Evolutionary conservation across 2,113 vertebrate species (phyloP), one percentile per base, ranked within the genome.

Genomic region (Trichomycterus rosablanca): DNA sequence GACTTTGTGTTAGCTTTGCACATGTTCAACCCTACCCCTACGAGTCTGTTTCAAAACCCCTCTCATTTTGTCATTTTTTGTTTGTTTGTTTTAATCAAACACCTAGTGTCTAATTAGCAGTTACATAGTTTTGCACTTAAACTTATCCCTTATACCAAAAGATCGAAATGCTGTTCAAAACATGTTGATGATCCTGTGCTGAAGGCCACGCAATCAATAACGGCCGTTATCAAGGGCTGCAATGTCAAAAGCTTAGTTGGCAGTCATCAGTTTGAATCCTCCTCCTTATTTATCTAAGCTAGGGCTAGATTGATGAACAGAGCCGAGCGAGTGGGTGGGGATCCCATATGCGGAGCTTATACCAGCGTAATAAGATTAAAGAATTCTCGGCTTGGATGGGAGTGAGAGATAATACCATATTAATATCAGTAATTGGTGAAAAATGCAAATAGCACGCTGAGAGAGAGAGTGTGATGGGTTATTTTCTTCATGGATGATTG

Each of bases 221-320:
- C 5, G 11, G 37, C 19, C 34, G 48, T 14, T 54, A 20, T 45
- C 43, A 44, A 43, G 26, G 18, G 15, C 45, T 45, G 2, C n/a
- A 44, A 28, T 42, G 28, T 52, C 26, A 22, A 3, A 54, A 26
- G 15, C 44, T 45, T 28, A 46, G 39, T 39, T 59, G 56, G 56
- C 26, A 53, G 56, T 61, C 23, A 55, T 67, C 50, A 10, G n/a
- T 46, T 37, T n/a, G 45, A 59, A 59, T 39, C 18, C 4, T 35
- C 16, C 39, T 44, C 10, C 24, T 35, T 46, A 60, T 53, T 37
- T 12, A 26, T 53, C 42, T 53, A 15, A 37, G 56, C 45, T 60
- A 59, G 28, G 28, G 19, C 14, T 16, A 23, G 42, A 26, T 45
- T n/a, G 22, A 37, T 45, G 37, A 35, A 7, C 6, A 40, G 23